These are phyloP conservation scores for Agrypnus murinus DNA, from an alignment of 2,888 invertebrate genomes.

Conservation along the genomic window DNA sequence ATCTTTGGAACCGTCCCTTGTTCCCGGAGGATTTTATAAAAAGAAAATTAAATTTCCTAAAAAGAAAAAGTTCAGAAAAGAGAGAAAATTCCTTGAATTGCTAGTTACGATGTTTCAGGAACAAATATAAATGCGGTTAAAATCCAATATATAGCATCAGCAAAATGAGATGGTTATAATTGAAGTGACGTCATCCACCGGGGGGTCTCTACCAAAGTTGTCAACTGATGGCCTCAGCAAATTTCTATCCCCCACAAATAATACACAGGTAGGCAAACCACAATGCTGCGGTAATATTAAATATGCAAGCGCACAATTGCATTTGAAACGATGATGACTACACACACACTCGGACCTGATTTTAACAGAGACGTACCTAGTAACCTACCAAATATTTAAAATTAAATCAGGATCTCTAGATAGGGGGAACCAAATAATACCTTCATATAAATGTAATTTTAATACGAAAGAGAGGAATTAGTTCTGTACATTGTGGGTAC, in stretches of 20 bases:
- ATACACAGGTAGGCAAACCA: conserved; percentile 41
- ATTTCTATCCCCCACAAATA: conserved; percentile 32
- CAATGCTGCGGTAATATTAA: conserved; percentile 43
- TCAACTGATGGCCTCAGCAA: conserved; percentile 38
- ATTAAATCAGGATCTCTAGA: no score
- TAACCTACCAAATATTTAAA: not conserved
- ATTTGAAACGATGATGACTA: conserved; percentile 29
- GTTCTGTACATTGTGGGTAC: no score
- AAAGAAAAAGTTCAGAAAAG: no score
- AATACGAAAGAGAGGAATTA: no score
- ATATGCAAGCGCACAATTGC: conserved; percentile 39
- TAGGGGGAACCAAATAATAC: no score
- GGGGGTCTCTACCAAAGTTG: conserved; percentile 35
- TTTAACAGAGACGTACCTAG: conserved; percentile 17
- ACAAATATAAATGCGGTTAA: conserved; percentile 30
- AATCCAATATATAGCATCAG: conserved; percentile 21
- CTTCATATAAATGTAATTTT: no score
- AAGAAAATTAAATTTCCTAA: no score
- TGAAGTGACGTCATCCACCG: conserved; percentile 25
- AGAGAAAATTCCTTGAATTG: no score
- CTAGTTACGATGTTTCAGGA: no score
- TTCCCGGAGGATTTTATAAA: no score
- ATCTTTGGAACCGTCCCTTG: not conserved
- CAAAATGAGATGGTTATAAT: conserved; percentile 38
- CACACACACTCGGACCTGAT: not conserved